Evolutionary conservation across 2,797 vertebrate species (phyloP).

Genomic region (Chloroceryle amazona): DNA sequence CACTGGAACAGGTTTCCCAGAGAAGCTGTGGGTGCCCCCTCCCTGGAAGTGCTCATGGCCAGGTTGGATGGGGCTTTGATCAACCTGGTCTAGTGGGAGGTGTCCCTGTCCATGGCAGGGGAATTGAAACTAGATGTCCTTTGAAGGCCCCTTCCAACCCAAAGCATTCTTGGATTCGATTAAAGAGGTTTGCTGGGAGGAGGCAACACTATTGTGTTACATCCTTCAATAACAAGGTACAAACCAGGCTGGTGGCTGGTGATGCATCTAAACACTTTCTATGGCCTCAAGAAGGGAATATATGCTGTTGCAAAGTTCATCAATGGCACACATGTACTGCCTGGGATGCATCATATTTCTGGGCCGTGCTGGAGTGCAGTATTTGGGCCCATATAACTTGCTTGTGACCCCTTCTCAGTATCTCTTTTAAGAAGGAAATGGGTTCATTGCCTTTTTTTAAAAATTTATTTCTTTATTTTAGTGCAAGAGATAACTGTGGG

Average conservation of each 20-base stretch:
- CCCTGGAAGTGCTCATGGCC: not conserved
- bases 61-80: not conserved
- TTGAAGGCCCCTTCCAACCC: not conserved
- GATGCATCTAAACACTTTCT: not conserved
- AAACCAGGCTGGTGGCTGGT: not conserved
- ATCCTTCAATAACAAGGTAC: not conserved
- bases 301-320: not conserved
- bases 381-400: not conserved
- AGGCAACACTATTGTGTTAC: not conserved
- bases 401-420: not conserved
- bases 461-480: not conserved
- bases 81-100: not conserved
- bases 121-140: not conserved
- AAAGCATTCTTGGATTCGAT: not conserved
- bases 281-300: not conserved
- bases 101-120: not conserved
- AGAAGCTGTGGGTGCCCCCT: not conserved
- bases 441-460: not conserved
- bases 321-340: fast-evolving
- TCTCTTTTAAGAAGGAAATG: not conserved
- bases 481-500: not conserved
- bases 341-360: not conserved
- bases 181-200: not conserved
- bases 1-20: not conserved
- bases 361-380: not conserved